Evolutionary conservation across 2,888 invertebrate genomes (phyloP), one percentile per base, ranked within the genome.

Genomic region (Drosophila pegasa): DNA sequence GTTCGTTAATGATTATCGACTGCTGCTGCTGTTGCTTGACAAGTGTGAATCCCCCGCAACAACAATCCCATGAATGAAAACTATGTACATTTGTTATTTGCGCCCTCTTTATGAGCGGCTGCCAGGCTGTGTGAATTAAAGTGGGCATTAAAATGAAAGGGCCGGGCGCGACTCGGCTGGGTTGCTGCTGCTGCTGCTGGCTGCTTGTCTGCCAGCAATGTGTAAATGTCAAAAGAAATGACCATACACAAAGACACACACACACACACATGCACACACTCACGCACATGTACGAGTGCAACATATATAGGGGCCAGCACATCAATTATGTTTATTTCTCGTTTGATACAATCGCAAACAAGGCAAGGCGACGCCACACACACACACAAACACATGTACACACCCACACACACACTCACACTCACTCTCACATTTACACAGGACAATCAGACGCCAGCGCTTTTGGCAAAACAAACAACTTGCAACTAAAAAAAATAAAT

Each of bases 311-410:
- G 74, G 87, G 78, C 75, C 81, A 83, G 48, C 70, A 73, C 84
- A 86, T 83, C 87, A 80, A 88, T 88, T 88, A 86, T 84, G 83
- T 75, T 79, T 71, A 72, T 80, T 80, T 80, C 75, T 80, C 67
- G 63, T 74, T 76, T 83, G 87, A 88, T 84, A 80, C 76, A 78
- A 84, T 88, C 80, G 67, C 63, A 62, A 78, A 74, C 73, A 71
- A 73, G 60, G 66, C 65, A 60, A 57, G 40, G 35, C 58, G 51
- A 31, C 45, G 45, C 20, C 52, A 41, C 25, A 59, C 38, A 52
- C 38, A 54, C 2, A 29, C 7, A 27, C 9, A 29, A 3, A 27
- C 9, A 43, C 14, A 20, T 10, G 31, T 10, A 31, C 31, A 9
- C 10, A 31, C 31, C 7, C 31, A 31, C 12, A 52, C 43, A 45